Evolutionary conservation across 2,113 vertebrate species (phyloP), one percentile per base, ranked within the genome.

Genomic region (Nothoprocta pentlandii): DNA sequence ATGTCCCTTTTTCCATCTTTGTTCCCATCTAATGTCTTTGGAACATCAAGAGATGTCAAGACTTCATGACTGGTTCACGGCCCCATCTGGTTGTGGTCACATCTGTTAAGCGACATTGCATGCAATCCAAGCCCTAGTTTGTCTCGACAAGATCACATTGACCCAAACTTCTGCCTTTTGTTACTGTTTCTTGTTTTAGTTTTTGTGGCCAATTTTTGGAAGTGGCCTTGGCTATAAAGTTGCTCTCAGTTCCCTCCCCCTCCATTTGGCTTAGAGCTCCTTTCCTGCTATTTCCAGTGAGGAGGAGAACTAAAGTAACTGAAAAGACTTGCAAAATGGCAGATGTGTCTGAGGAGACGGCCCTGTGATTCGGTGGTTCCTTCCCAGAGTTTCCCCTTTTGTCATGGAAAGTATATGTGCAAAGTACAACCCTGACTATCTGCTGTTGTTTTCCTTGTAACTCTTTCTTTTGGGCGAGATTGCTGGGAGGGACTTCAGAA

Each of bases 1-100:
- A 79, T 83, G 88, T 89, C 32, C 58, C 8, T 62, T 94, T 95
- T 91, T 62, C 64, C 25, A 41, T 44, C 56, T 90, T 64, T 66
- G 19, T 25, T 69, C 53, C 26, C 22, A 44, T 26, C 2, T 0
- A 2, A 21, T 96, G 91, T 85, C 95, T 96, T 87, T 94, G 87
- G 83, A 95, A 93, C 68, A 94, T 94, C 83, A 89, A 44, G 89
- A 90, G 41, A 69, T 36, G 66, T 85, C 80, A 49, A 74, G 89
- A 68, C 80, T 92, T 81, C 78, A 79, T 49, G 54, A 81, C 82
- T 1, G 3, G 42, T 47, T 96, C 75, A 36, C 49, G 87, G 47
- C 46, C 73, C 34, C 84, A 96, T 93, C 69, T 96, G 80, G 62
- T 93, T 92, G 46, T 46, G 74, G 64, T 66, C 85, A 53, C 0